Base-by-base conservation (phyloP, 2,888 invertebrate genomes). In the Branchipolynoe longqiensis region DNA sequence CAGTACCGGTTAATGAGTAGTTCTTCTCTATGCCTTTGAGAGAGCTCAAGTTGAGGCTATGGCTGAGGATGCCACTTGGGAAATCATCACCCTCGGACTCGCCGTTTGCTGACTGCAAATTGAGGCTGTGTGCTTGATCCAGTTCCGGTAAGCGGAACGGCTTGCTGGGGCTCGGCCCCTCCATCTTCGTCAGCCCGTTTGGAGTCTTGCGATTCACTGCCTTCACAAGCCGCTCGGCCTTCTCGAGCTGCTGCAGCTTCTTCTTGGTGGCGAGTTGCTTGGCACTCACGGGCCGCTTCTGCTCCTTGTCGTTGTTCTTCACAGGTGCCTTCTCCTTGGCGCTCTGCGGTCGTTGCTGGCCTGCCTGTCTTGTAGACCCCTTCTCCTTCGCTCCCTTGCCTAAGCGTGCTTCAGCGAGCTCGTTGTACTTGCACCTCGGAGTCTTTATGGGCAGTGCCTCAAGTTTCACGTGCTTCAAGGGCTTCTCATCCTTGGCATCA, bases 121-220 rank as follows among this genome's bases (percentile, higher is more conserved):
- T 74, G 2, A 74, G 74, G 48, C 74, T 74, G 22, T 74, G 74
- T 25, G 40, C 25, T 12, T 40, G 74, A n/a, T 74, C 74, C 2
- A 74, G 74, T 25, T 74, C 74, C n/a, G 74, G 74, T n/a, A 74
- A 25, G 3, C 74, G 40, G 48, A 74, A 41, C 3, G 74, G 74
- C 28, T 74, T 74, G 38, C 31, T 4, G 31, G 28, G 62, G 22
- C 62, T 31, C 12, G 33, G 1, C 22, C 3, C 33, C n/a, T 31
- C 69, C n/a, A n/a, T 6, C 33, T 69, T 12, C n/a, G 33, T 12
- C 6, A 74, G 6, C 1, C 40, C 38, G n/a, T 36, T 74, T 3
- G 74, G 74, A 14, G 74, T 74, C n/a, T 74, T 74, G 3, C 40
- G 40, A 3, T 12, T 6, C 28, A 41, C 6, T 3, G 38, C 74